A percentile compares a stretch with the other conserved stretches of the same genome.
phyloP scores from a whole-genome alignment of 2,113 vertebrate species.

The Motacilla tschutschensis region DNA sequence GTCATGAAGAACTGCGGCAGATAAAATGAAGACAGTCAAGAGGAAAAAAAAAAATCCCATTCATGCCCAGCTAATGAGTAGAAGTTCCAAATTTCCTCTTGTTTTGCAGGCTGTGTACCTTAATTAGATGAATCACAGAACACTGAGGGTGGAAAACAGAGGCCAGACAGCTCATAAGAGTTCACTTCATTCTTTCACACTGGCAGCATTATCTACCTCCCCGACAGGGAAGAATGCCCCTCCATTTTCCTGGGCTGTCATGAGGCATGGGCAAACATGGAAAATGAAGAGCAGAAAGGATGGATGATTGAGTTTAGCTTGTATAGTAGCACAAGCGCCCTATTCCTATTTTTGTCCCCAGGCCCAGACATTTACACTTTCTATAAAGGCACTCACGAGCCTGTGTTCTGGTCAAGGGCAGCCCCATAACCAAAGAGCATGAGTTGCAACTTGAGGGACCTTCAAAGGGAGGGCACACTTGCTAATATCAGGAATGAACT shows the following conservation, averaged over 20 bases:
- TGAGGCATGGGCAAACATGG: neutral
- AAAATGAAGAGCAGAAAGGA: neutral
- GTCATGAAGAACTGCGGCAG: conserved; percentile 6
- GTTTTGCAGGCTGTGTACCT: conserved; percentile 36
- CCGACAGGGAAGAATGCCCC: neutral
- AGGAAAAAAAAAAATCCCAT: conserved; percentile 11
- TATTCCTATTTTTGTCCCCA: neutral
- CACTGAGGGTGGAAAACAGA: conserved; percentile 2
- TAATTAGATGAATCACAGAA: conserved; percentile 59
- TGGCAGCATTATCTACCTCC: conserved; percentile 15
- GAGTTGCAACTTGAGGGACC: neutral
- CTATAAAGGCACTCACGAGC: neutral
- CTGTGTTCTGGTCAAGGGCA: neutral
- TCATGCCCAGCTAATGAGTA: conserved; percentile 34
- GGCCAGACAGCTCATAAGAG: conserved; percentile 14
- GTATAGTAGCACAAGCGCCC: neutral
- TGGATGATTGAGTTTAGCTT: neutral
- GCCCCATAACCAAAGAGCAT: neutral
- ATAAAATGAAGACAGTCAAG: conserved; percentile 44
- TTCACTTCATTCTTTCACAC: conserved; percentile 37
- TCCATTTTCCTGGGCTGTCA: neutral
- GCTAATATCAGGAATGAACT: neutral
- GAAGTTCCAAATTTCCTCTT: conserved; percentile 42
- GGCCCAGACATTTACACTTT: neutral
- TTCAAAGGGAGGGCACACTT: neutral